A percentile compares a stretch with the other conserved stretches of the same genome.
Conservation (phyloP, 2,888 invertebrate species). For the Sphaerolaimus hirsutus region DNA sequence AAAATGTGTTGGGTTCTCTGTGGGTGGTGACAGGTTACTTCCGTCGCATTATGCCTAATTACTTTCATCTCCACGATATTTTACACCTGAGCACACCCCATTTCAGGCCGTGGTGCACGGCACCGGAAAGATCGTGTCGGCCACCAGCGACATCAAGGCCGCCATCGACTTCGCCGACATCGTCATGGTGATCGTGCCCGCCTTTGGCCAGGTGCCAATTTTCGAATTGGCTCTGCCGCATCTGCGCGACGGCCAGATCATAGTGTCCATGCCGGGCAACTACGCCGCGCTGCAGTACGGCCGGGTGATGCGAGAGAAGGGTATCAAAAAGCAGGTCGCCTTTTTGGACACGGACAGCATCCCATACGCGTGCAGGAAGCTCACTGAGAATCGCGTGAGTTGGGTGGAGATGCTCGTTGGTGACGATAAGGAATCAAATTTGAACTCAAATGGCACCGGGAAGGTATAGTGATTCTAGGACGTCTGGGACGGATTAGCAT, state of each 20-base stretch:
- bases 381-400: slow-evolving; percentile 1
- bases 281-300: slow-evolving; percentile 3
- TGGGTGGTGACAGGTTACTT: too few species aligned
- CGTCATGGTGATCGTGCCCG: slow-evolving; percentile 1
- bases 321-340: neutral
- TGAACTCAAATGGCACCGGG: too few species aligned
- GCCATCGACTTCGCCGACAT: slow-evolving; percentile 4
- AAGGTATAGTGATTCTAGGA: too few species aligned
- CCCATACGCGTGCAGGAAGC: slow-evolving; percentile 4
- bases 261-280: slow-evolving; percentile 4
- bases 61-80: too few species aligned
- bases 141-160: slow-evolving; percentile 3
- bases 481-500: too few species aligned
- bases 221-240: slow-evolving; percentile 4
- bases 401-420: neutral
- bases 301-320: slow-evolving; percentile 1
- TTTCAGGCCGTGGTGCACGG: slow-evolving; percentile 3
- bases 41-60: too few species aligned
- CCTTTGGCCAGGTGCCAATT: slow-evolving; percentile 3
- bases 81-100: too few species aligned
- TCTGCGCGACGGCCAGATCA: slow-evolving; percentile 2
- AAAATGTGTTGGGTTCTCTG: too few species aligned
- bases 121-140: slow-evolving; percentile 1
- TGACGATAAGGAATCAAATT: neutral
- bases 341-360: slow-evolving; percentile 5